Evolutionary conservation across 2,797 vertebrate species (phyloP).

Genomic region (Brachyalestes nurse): DNA sequence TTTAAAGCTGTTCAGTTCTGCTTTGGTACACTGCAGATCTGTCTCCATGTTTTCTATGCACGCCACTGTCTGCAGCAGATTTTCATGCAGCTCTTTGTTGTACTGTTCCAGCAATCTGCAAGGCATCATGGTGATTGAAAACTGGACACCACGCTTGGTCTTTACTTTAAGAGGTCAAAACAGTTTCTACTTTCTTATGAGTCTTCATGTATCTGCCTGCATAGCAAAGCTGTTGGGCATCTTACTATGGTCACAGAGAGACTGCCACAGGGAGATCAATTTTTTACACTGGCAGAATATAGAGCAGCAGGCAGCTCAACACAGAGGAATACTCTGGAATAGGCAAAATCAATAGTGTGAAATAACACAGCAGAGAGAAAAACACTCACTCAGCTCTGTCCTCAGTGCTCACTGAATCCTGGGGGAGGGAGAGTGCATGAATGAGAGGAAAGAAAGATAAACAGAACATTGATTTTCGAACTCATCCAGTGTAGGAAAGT

Average conservation of each 20-base stretch:
- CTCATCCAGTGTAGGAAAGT: slow-evolving; percentile 35
- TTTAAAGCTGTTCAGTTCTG: slow-evolving; percentile 74
- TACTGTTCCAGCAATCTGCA: slow-evolving; percentile 75
- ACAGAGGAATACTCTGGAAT: slow-evolving; percentile 34
- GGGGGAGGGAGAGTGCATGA: slow-evolving; percentile 17
- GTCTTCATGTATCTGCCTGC: neutral
- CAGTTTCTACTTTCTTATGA: neutral
- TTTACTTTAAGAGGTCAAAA: neutral
- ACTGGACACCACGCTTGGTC: neutral
- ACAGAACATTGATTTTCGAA: slow-evolving; percentile 56
- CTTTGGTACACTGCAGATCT: slow-evolving; percentile 75
- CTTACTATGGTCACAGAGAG: neutral
- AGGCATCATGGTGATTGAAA: slow-evolving; percentile 22
- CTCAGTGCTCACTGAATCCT: slow-evolving; percentile 66
- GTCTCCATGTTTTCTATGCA: slow-evolving; percentile 80
- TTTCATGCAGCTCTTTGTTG: slow-evolving; percentile 79
- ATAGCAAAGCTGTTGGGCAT: neutral
- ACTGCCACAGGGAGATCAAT: slow-evolving; percentile 31
- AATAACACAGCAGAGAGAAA: slow-evolving; percentile 31
- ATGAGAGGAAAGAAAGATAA: slow-evolving; percentile 38
- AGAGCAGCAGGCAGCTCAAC: slow-evolving; percentile 23
- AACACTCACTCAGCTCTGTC: slow-evolving; percentile 76
- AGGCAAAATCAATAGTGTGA: slow-evolving; percentile 47
- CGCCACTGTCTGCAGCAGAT: slow-evolving; percentile 76
- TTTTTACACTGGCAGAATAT: slow-evolving; percentile 13